Conservation (phyloP, 2,113 vertebrate genomes). For the Meleagris gallopavo region DNA sequence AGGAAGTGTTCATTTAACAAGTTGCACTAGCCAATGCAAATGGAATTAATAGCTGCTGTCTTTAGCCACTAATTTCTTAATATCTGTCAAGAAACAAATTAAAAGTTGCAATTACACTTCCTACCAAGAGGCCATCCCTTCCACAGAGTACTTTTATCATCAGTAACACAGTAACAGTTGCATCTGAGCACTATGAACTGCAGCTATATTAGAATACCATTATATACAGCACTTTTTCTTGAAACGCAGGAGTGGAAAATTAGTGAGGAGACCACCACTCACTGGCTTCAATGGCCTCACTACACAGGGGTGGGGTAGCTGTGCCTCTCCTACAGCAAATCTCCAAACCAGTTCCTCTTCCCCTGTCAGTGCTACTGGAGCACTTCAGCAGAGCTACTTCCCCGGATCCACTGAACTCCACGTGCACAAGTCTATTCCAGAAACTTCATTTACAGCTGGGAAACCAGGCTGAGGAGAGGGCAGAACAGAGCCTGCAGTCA, state of each 20-base stretch:
- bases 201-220: not conserved
- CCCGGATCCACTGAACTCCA: not conserved
- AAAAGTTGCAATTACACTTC: not conserved
- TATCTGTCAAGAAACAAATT: not conserved
- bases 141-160: not conserved
- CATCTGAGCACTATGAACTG: not conserved
- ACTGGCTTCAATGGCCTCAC: not conserved
- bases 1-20: not conserved
- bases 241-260: not conserved
- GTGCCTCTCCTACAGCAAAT: not conserved
- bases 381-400: not conserved
- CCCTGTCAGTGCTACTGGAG: not conserved
- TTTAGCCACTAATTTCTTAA: not conserved
- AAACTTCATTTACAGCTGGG: not conserved
- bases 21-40: not conserved
- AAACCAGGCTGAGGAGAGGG: not conserved
- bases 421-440: not conserved
- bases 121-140: not conserved
- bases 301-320: not conserved
- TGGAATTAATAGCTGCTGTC: not conserved
- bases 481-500: not conserved
- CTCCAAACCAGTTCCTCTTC: not conserved
- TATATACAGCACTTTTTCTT: not conserved
- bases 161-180: not conserved
- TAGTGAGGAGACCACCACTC: not conserved